Evolutionary conservation across 2,888 invertebrate species (phyloP).

Genomic region (Capitulum mitella): DNA sequence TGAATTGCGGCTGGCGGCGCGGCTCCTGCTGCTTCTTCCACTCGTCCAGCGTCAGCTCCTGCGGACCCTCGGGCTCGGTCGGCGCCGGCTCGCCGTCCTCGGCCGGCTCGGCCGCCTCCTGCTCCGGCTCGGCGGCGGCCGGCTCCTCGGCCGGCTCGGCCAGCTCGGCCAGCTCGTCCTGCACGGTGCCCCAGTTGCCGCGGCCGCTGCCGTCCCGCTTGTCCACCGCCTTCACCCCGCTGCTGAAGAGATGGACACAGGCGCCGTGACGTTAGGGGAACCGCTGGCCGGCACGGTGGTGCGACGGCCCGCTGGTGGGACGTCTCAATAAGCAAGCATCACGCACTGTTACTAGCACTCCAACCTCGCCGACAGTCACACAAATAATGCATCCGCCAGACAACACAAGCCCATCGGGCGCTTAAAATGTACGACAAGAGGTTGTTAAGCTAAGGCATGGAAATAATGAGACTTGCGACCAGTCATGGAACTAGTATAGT

Average conservation of each 20-base stretch:
- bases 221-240: conserved; percentile 84
- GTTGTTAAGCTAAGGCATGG: too few relatives aligned
- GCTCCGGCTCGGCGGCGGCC: conserved; percentile 30
- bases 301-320: too few relatives aligned
- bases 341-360: too few relatives aligned
- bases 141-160: conserved; percentile 20
- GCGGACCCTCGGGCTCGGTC: conserved; percentile 62
- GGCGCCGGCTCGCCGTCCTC: conserved; percentile 32
- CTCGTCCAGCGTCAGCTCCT: conserved; percentile 86
- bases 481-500: too few relatives aligned
- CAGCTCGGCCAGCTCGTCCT: conserved; percentile 62
- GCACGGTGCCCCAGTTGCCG: conserved; percentile 91
- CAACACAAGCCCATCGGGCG: too few relatives aligned
- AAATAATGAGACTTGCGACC: too few relatives aligned
- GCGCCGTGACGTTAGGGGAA: neutral
- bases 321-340: too few relatives aligned
- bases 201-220: conserved; percentile 91
- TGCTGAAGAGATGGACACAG: conserved; percentile 42
- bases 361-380: too few relatives aligned
- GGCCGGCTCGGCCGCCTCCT: conserved; percentile 19
- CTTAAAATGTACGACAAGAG: too few relatives aligned
- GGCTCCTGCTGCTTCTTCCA: conserved; percentile 74
- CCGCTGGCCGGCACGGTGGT: too few relatives aligned
- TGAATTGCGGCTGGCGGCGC: conserved; percentile 77
- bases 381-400: too few relatives aligned